Evolutionary conservation across 2,888 invertebrate genomes (phyloP).

Genomic region (Lasioglossum vierecki): DNA sequence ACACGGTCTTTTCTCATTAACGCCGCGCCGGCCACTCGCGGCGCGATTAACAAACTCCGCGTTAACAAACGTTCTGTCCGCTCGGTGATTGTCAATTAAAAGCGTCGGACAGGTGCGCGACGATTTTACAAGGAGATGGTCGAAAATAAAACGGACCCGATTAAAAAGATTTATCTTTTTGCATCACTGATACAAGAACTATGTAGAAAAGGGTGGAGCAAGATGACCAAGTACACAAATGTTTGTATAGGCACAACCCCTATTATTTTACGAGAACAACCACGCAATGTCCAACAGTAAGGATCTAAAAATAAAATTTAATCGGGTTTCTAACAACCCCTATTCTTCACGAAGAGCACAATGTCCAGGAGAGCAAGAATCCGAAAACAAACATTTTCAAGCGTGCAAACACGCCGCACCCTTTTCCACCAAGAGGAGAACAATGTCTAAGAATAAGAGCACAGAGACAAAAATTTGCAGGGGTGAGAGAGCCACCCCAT

Average conservation of each 20-base stretch:
- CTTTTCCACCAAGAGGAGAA: not conserved
- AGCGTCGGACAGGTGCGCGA: not conserved
- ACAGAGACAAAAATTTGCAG: not conserved
- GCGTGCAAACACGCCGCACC: not conserved
- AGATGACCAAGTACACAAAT: not conserved
- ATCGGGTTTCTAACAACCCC: not conserved
- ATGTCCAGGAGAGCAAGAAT: not conserved
- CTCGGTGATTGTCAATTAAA: conserved; percentile 6
- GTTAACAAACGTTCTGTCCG: not conserved
- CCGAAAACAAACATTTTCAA: not conserved
- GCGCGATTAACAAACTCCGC: not conserved
- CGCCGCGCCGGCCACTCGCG: not conserved
- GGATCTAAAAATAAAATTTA: not conserved
- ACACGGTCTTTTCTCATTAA: conserved; percentile 29
- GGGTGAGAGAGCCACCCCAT: not conserved
- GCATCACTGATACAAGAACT: too few relatives aligned
- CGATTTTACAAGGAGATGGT: not conserved
- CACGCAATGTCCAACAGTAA: not conserved
- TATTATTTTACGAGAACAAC: not conserved
- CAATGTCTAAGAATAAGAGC: not conserved
- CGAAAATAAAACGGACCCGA: not conserved
- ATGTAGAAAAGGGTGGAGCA: too few relatives aligned
- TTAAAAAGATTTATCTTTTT: not conserved
- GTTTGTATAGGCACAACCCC: not conserved
- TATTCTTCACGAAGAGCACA: not conserved